Evolutionary conservation across 2,888 invertebrate species (phyloP), one percentile per base, ranked within the genome.

Genomic region (Rosalia funebris): DNA sequence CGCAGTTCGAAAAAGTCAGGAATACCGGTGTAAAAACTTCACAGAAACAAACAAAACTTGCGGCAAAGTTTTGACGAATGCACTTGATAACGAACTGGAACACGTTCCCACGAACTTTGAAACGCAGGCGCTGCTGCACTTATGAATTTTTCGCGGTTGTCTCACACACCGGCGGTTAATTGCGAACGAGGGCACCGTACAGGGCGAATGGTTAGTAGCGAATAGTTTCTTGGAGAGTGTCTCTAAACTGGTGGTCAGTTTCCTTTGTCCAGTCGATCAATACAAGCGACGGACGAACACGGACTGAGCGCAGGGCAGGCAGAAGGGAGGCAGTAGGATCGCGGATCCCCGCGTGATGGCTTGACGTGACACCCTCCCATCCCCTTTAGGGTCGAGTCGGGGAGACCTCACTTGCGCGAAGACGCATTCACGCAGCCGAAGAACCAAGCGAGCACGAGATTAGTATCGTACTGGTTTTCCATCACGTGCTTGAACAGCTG

Each of bases 351-450:
- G 79, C 78, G 79, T 81, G 82, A 83, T 78, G 82, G 82, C 83
- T 82, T 84, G 84, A 85, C 86, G 85, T 85, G 86, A 85, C 86
- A 80, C 85, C 83, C 19, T 55, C 84, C 84, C 82, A 79, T 78
- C 77, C 81, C 84, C 82, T 32, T 32, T 54, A 2, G 61, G 61
- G 63, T 44, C 48, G 57, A 58, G 58, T 60, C 37, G 46, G 54
- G 19, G 34, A 25, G 31, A 20, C 54, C 32, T 31, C 34, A 16
- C 36, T 32, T 39, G 77, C 76, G 77, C 76, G 76, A 78, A 79
- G 78, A 75, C 80, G 75, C 72, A 73, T 79, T 79, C 74, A 78
- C 79, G 76, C 79, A 76, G 77, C 76, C 75, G 66, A 74, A 74
- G 63, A 61, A 19, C 19, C 48, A 16, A 46, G 46, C 41, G 19